Percentiles rank a stretch among this genome's conserved stretches.
phyloP scores from a whole-genome alignment of 2,888 invertebrate genomes.

The Sarcophaga caerulescens region DNA sequence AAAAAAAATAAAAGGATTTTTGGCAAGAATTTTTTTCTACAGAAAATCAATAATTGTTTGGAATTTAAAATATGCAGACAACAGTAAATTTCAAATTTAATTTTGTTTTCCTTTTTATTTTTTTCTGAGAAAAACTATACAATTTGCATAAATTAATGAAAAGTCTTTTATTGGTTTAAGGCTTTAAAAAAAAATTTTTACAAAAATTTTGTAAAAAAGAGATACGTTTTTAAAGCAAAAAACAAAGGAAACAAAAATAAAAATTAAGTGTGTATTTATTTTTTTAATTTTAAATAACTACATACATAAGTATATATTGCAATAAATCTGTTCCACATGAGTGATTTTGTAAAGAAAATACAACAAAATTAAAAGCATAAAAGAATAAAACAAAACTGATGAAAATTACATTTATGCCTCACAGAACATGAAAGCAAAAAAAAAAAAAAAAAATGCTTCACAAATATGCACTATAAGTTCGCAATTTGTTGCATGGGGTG shows the following conservation, averaged over 20 bases:
- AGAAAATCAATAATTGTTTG: too few species aligned
- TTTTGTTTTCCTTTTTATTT: too few species aligned
- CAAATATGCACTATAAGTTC: constrained; percentile 11
- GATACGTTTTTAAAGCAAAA: neutral
- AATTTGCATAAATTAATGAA: too few species aligned
- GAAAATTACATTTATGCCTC: constrained; percentile 67
- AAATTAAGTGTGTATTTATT: neutral
- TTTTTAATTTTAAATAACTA: constrained; percentile 33
- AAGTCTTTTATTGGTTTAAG: constrained; percentile 35
- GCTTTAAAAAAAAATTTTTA: constrained; percentile 16
- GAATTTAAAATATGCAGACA: too few species aligned
- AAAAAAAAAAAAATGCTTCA: neutral
- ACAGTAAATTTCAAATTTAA: too few species aligned
- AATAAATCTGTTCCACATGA: constrained; percentile 67
- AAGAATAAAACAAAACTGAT: constrained; percentile 54
- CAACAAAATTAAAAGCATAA: constrained; percentile 48
- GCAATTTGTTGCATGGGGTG: constrained; percentile 17
- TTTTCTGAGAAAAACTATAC: too few species aligned
- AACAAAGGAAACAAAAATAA: constrained; percentile 7
- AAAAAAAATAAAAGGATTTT: too few species aligned
- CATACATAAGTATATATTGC: constrained; percentile 36
- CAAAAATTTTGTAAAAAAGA: neutral
- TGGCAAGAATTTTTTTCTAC: too few species aligned
- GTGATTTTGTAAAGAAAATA: constrained; percentile 60
- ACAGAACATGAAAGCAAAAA: constrained; percentile 43